Evolutionary conservation across 2,888 invertebrate species (phyloP), one percentile per base, ranked within the genome.

Genomic region (Dasypolia templi): DNA sequence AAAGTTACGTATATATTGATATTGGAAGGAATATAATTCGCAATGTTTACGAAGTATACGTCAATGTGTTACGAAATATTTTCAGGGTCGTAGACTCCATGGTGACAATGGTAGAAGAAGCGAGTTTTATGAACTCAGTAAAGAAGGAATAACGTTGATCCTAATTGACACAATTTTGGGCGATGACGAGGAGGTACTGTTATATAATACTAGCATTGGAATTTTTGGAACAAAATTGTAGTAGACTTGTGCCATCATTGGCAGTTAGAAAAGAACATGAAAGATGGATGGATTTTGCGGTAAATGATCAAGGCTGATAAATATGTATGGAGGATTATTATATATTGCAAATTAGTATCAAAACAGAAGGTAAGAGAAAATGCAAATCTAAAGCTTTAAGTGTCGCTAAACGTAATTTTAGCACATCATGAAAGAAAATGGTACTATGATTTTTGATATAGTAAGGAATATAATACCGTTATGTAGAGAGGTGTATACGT

Each of bases 351-450:
- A 49, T 49, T 22, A 9, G 19, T 22, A 22, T 49, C 22, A 49
- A 49, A 49, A 49, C 49, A 49, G 22, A 49, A 22, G 4, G 9
- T 1, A 49, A 49, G 22, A 22, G 22, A 55, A 46, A 46, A 6
- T 46, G 5, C 5, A 46, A 17, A 5, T 19, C n/a, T n/a, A n/a
- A n/a, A n/a, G n/a, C n/a, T n/a, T n/a, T n/a, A n/a, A n/a, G n/a
- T n/a, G n/a, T n/a, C n/a, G n/a, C n/a, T n/a, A 63, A 79, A 61
- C 72, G 77, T 75, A 56, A 79, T 35, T 77, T 84, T 79, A 72
- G 19, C 80, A 78, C 42, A 7, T 64, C 53, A 73, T 79, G 76
- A 84, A 70, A 73, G 51, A 77, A 69, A 63, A 53, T 42, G 56
- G 61, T 46, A 70, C 55, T 51, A 46, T 29, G 2, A n/a, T 6